Evolutionary conservation across 1,140 invertebrate genomes (phyloP).

Genomic region (Drosophila pachea): DNA sequence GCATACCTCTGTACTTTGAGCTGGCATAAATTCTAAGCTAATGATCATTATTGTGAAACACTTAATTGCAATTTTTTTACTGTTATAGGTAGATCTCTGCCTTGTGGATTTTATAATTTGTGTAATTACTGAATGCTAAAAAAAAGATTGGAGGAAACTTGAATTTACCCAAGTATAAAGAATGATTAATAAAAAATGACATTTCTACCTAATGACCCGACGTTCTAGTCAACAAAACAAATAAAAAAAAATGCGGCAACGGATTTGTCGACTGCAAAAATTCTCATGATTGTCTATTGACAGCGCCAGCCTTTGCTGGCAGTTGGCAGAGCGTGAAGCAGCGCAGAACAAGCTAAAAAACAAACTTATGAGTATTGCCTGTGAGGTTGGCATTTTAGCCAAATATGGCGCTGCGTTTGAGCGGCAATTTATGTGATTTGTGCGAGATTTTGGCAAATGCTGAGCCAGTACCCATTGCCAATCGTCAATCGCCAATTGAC

Average conservation of each 20-base stretch:
- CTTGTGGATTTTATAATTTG: slow-evolving; percentile 49
- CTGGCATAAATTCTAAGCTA: slow-evolving; percentile 61
- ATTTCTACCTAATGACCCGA: slow-evolving; percentile 51
- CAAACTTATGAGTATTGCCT: slow-evolving; percentile 72
- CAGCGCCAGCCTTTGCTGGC: slow-evolving; percentile 22
- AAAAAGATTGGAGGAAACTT: slow-evolving; percentile 20
- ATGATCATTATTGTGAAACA: slow-evolving; percentile 56
- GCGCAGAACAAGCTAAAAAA: slow-evolving; percentile 22
- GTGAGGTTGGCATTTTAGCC: slow-evolving; percentile 71
- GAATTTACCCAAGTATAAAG: slow-evolving; percentile 39
- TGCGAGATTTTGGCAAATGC: slow-evolving; percentile 70
- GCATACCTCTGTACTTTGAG: slow-evolving; percentile 6
- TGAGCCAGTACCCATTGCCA: slow-evolving; percentile 25
- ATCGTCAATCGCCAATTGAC: slow-evolving; percentile 49
- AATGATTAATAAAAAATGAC: not conserved
- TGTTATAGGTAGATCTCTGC: slow-evolving; percentile 40
- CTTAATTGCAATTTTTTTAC: slow-evolving; percentile 45
- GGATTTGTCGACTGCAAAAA: slow-evolving; percentile 65
- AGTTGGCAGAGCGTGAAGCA: slow-evolving; percentile 19
- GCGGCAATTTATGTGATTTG: slow-evolving; percentile 74
- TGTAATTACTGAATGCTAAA: slow-evolving; percentile 48
- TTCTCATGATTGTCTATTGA: slow-evolving; percentile 70
- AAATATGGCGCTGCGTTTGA: slow-evolving; percentile 66
- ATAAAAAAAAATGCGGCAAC: slow-evolving; percentile 29
- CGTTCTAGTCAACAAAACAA: slow-evolving; percentile 14